Evolutionary conservation across 2,797 vertebrate species (phyloP), one percentile per base, ranked within the genome.

Genomic region (Fringilla coelebs): DNA sequence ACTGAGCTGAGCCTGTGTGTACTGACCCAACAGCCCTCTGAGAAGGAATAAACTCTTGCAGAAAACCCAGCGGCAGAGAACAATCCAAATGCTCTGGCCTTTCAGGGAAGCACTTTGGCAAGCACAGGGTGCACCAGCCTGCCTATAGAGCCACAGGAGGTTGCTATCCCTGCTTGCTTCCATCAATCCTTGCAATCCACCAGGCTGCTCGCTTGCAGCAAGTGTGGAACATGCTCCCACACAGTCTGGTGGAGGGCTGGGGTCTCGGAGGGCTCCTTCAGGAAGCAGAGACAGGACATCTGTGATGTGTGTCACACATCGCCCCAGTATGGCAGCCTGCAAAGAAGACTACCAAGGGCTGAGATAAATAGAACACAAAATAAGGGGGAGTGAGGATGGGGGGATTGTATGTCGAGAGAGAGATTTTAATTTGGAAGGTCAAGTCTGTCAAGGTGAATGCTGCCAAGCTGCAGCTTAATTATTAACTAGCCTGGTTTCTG

Each of bases 401-500:
- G 11, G 11, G 16, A 3, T 8, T 52, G 32, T 24, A 32, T 29
- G 28, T 11, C 38, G 32, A 38, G 54, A 83, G 54, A 76, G 29
- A 85, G 24, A 38, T 34, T 51, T 79, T 86, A 89, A 88, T 96
- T 94, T 91, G 88, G 87, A 95, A 95, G 92, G 93, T 95, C 93
- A 96, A 65, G 40, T 82, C 65, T 95, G 92, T 93, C 94, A 97
- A 96, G 94, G 96, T 96, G 89, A 97, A 92, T 18, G 74, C 76
- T 95, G 93, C 92, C 94, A 94, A 96, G 66, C 32, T 77, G 61
- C 74, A 88, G 92, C 84, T 97, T 93, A 97, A 96, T 97, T 93
- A 97, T 96, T 97, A 97, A 97, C 89, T 76, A 97, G 74, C 62
- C 85, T 87, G 92, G 92, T 94, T 97, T 94, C 91, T 94, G 84